Conservation (phyloP, 2,797 vertebrate species). For the Xyrichtys novacula region DNA sequence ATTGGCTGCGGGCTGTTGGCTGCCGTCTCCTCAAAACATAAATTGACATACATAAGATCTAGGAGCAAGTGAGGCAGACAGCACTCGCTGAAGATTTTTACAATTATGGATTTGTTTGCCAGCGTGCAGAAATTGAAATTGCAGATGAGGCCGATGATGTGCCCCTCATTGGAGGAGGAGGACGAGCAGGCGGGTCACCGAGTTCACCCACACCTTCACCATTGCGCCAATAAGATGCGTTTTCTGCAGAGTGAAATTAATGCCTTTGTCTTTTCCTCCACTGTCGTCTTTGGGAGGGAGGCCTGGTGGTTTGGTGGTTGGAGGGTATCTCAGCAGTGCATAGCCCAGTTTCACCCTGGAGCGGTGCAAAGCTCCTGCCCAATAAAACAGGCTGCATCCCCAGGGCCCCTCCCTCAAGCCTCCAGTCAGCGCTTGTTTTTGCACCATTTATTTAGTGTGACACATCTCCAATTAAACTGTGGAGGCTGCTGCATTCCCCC, state of each 20-base stretch:
- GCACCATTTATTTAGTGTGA: conserved; percentile 91
- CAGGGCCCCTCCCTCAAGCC: conserved; percentile 85
- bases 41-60: conserved; percentile 71
- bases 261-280: conserved; percentile 74
- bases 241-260: conserved; percentile 58
- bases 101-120: conserved; percentile 73
- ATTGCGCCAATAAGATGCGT: conserved; percentile 37
- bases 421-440: conserved; percentile 88
- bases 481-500: conserved; percentile 88
- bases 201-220: conserved; percentile 56
- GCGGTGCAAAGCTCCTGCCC: conserved; percentile 84
- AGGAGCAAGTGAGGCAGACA: conserved; percentile 45
- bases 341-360: conserved; percentile 83
- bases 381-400: conserved; percentile 86
- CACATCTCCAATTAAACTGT: conserved; percentile 91
- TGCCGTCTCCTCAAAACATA: conserved; percentile 65
- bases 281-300: conserved; percentile 61
- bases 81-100: conserved; percentile 57
- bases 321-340: conserved; percentile 79
- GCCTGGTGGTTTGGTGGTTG: conserved; percentile 75
- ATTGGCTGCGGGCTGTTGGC: conserved; percentile 70
- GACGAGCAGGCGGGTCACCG: conserved; percentile 45
- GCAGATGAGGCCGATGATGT: conserved; percentile 62
- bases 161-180: conserved; percentile 34
- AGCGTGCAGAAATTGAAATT: conserved; percentile 66